These are phyloP conservation scores for Lepidurus apus DNA, from an alignment of 1,140 invertebrate species.

Conservation along the genomic window DNA sequence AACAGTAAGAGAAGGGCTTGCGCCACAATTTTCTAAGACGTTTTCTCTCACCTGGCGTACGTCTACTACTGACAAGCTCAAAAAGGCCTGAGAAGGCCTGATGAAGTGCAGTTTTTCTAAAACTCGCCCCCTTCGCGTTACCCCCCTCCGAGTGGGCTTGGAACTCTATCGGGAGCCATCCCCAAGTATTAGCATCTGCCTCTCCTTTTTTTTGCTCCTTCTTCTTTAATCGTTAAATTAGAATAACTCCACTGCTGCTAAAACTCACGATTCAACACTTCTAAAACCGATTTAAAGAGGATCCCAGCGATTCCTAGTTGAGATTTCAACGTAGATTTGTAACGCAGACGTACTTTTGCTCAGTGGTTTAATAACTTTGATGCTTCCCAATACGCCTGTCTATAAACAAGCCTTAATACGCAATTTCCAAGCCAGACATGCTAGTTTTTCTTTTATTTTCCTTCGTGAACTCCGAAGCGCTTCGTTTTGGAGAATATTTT, in stretches of 20 bases:
- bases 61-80: background rate
- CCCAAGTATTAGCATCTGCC: slow-evolving; percentile 21
- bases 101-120: background rate
- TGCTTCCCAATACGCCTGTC: too few relatives aligned
- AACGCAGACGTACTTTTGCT: too few relatives aligned
- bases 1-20: background rate
- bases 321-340: too few relatives aligned
- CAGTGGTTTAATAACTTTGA: too few relatives aligned
- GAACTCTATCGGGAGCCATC: slow-evolving; percentile 13
- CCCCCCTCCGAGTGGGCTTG: background rate
- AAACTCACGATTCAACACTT: background rate
- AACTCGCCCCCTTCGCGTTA: background rate
- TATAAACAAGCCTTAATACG: too few relatives aligned
- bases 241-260: background rate
- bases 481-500: too few relatives aligned
- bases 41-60: background rate
- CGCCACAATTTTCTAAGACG: background rate
- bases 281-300: too few relatives aligned
- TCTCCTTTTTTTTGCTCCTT: background rate
- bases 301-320: too few relatives aligned
- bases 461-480: too few relatives aligned
- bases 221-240: background rate
- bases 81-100: background rate
- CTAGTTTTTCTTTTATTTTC: too few relatives aligned
- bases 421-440: too few relatives aligned